Conservation (phyloP, 2,113 vertebrate genomes). For the Gallinago media region DNA sequence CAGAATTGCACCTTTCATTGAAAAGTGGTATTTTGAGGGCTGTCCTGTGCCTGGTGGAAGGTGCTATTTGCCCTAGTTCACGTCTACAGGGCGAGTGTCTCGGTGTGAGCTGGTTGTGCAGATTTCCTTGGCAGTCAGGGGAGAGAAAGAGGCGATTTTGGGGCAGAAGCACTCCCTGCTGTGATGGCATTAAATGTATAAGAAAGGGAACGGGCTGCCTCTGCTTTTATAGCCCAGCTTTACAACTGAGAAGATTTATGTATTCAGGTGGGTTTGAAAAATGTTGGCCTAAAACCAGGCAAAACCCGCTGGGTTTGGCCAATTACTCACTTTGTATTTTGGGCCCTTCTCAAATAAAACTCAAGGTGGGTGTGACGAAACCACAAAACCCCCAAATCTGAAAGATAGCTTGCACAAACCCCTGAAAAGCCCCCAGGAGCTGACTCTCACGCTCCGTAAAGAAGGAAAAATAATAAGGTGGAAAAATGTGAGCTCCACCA, state of each 20-base stretch:
- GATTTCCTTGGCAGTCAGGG: background rate
- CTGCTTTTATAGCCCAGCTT: background rate
- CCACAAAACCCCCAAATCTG: background rate
- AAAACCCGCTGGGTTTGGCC: background rate
- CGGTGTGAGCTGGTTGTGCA: background rate
- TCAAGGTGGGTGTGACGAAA: background rate
- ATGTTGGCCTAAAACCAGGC: background rate
- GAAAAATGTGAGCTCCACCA: background rate
- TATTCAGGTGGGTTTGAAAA: slow-evolving; percentile 1
- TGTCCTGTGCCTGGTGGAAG: background rate
- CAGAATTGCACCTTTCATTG: background rate
- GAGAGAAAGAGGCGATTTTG: background rate
- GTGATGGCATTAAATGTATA: background rate
- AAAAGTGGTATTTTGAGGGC: background rate
- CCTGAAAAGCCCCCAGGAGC: background rate
- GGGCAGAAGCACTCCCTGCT: background rate
- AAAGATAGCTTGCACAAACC: background rate
- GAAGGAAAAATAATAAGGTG: background rate
- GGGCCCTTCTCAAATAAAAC: background rate
- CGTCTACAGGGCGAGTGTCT: background rate
- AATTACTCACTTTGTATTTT: background rate
- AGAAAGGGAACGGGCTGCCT: background rate
- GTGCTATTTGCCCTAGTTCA: background rate
- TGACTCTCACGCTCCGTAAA: accelerated
- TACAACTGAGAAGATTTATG: background rate